phyloP scores from a whole-genome alignment of 2,797 vertebrate species.

The Phalloptychus januarius region DNA sequence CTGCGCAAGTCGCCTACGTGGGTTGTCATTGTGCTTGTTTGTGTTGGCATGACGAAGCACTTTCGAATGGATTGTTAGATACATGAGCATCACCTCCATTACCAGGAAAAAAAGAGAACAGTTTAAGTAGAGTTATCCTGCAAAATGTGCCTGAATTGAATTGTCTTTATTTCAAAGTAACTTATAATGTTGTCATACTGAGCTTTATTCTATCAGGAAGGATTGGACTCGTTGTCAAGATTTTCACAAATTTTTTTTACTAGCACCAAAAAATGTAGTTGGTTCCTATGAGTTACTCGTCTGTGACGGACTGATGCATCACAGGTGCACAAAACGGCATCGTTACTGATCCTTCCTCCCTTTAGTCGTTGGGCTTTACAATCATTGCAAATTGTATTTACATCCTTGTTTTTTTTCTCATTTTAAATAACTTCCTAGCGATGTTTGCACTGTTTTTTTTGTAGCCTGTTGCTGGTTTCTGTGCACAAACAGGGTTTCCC shows the following conservation, averaged over 20 bases:
- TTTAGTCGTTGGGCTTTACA: background rate
- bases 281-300: background rate
- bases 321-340: background rate
- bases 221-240: background rate
- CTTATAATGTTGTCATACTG: conserved; percentile 14
- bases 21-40: conserved; percentile 49
- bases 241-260: background rate
- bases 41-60: conserved; percentile 22
- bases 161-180: background rate
- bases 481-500: too few relatives aligned
- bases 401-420: background rate
- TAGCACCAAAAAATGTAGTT: background rate
- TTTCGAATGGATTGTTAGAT: conserved; percentile 35
- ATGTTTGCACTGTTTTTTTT: too few relatives aligned
- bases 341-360: background rate
- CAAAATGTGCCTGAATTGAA: conserved; percentile 15
- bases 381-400: background rate
- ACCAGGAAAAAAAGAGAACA: background rate
- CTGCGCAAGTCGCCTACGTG: conserved; percentile 46
- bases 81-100: conserved; percentile 32
- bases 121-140: background rate
- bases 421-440: too few relatives aligned
- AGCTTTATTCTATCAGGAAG: conserved; percentile 17
- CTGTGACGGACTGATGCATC: background rate
- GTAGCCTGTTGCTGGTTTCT: too few relatives aligned